phyloP scores from a whole-genome alignment of 1,140 invertebrate genomes.

The Phymastichus coffea region DNA sequence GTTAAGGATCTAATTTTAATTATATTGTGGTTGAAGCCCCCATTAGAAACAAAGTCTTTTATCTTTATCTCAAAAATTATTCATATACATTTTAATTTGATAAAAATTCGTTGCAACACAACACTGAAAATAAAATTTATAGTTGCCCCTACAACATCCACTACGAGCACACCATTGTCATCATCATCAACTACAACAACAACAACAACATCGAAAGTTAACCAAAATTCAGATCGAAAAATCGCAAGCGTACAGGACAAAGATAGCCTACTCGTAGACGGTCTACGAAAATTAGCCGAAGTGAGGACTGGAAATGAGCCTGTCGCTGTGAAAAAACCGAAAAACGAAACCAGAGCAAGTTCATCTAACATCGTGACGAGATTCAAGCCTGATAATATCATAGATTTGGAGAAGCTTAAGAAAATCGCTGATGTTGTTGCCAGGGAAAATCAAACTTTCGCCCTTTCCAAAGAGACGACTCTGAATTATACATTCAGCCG shows the following conservation, averaged over 20 bases:
- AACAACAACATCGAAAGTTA: background rate
- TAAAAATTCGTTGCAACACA: no score
- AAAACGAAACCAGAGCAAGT: conserved; percentile 12
- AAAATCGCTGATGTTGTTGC: conserved; percentile 43
- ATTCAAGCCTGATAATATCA: conserved; percentile 12
- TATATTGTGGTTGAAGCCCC: no score
- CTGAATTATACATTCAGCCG: conserved; percentile 61
- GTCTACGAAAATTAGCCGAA: conserved; percentile 40
- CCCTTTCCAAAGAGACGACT: conserved; percentile 34
- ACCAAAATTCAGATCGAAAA: conserved; percentile 43
- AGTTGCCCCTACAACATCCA: no score
- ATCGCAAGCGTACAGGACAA: conserved; percentile 36
- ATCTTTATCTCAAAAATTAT: no score
- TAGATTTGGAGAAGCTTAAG: conserved; percentile 40
- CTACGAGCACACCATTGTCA: no score
- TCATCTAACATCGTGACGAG: background rate
- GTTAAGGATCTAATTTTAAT: no score
- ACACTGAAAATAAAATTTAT: no score
- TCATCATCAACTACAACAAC: background rate
- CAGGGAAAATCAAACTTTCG: conserved; percentile 21
- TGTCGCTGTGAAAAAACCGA: background rate
- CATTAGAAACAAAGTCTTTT: no score
- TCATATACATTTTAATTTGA: no score
- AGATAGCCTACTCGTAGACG: conserved; percentile 36
- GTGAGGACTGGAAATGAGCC: conserved; percentile 33